Conservation (phyloP, 2,113 vertebrate genomes). For the Phalacrocorax brasilianus region DNA sequence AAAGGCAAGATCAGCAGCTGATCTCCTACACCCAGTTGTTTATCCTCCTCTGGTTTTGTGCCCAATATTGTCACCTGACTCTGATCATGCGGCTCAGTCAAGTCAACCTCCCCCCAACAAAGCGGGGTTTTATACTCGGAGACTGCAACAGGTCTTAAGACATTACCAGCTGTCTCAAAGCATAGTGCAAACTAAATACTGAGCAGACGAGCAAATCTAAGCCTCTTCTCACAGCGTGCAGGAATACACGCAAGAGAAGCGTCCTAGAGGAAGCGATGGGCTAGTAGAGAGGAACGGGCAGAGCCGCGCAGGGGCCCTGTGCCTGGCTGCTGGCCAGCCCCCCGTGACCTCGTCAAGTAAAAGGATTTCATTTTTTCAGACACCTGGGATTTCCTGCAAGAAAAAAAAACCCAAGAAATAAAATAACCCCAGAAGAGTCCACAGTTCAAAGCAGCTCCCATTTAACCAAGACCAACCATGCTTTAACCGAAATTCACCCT, state of each 20-base stretch:
- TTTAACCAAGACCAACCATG: background rate
- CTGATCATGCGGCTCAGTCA: constrained; percentile 45
- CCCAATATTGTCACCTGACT: constrained; percentile 59
- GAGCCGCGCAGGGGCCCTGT: background rate
- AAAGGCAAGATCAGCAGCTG: background rate
- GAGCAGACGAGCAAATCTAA: background rate
- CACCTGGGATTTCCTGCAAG: background rate
- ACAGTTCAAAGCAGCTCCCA: background rate
- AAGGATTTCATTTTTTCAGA: background rate
- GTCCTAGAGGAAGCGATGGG: background rate
- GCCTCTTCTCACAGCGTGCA: rapidly evolving
- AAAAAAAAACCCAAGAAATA: background rate
- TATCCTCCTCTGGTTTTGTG: background rate
- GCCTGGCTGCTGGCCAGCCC: constrained; percentile 27
- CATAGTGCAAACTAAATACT: rapidly evolving
- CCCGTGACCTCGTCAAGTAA: background rate
- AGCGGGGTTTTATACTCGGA: background rate
- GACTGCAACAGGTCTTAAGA: background rate
- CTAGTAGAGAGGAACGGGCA: background rate
- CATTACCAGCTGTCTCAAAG: rapidly evolving
- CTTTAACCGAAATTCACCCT: background rate
- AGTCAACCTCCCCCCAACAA: background rate
- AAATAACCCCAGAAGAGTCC: background rate
- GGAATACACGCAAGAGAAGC: rapidly evolving
- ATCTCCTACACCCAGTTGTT: background rate